Evolutionary conservation across 2,113 vertebrate species (phyloP).

Genomic region (Zapus hudsonius): DNA sequence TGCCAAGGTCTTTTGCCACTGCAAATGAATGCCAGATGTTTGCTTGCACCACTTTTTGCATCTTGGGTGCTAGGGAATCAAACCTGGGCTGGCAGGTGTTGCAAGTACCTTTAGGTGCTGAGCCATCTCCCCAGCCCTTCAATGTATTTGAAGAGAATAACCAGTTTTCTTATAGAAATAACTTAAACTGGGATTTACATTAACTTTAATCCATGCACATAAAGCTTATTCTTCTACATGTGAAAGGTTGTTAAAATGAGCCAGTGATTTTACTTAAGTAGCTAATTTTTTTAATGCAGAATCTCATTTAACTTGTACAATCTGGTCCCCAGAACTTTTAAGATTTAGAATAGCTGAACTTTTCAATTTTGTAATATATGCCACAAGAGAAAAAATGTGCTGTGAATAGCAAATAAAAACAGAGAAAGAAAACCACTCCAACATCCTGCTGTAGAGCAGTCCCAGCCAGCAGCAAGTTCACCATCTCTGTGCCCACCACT

Average conservation of each 20-base stretch:
- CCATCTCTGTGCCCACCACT: background rate
- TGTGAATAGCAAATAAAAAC: background rate
- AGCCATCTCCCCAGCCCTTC: background rate
- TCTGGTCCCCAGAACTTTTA: background rate
- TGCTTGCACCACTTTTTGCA: too few species aligned
- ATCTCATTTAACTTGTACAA: background rate
- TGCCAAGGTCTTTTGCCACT: too few species aligned
- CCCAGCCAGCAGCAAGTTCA: background rate
- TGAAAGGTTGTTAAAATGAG: background rate
- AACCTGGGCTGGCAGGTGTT: too few species aligned
- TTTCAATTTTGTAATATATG: background rate
- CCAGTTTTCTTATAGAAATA: background rate
- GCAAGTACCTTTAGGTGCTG: too few species aligned
- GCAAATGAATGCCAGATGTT: too few species aligned
- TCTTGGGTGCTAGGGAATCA: too few species aligned
- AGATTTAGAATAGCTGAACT: background rate
- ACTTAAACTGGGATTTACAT: constrained; percentile 7
- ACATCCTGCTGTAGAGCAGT: background rate
- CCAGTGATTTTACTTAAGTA: background rate
- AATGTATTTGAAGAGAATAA: background rate
- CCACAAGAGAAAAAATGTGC: background rate
- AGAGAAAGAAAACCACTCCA: constrained; percentile 16
- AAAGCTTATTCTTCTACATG: background rate
- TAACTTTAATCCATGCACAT: background rate
- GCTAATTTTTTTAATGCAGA: background rate